A percentile compares a stretch with the other conserved stretches of the same genome.
phyloP scores from a whole-genome alignment of 2,888 invertebrate genomes.

The Caenorhabditis sulstoni region DNA sequence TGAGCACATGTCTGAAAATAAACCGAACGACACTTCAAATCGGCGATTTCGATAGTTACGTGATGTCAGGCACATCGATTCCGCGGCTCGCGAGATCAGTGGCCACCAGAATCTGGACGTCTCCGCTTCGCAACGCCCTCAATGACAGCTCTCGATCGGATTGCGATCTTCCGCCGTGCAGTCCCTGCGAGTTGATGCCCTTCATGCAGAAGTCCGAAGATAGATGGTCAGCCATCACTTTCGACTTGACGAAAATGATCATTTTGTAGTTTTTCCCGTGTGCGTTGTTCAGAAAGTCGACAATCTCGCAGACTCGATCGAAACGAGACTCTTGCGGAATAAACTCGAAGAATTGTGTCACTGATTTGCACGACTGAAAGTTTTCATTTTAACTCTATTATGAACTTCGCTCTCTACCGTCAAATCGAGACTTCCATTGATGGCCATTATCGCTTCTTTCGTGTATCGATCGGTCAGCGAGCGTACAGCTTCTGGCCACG shows the following conservation, averaged over 20 bases:
- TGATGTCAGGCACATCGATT: slow-evolving; percentile 86
- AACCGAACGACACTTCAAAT: neutral
- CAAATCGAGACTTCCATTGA: slow-evolving; percentile 89
- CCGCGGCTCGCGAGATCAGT: slow-evolving; percentile 97
- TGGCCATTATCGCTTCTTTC: slow-evolving; percentile 91
- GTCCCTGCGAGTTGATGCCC: slow-evolving; percentile 87
- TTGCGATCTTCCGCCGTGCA: slow-evolving; percentile 93
- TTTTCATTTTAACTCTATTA: neutral
- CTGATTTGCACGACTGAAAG: slow-evolving; percentile 88
- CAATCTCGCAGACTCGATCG: slow-evolving; percentile 55
- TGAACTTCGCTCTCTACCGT: slow-evolving; percentile 82
- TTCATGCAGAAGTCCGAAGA: slow-evolving; percentile 87
- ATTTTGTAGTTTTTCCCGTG: slow-evolving; percentile 89
- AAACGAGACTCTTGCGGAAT: slow-evolving; percentile 83
- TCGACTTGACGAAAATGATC: slow-evolving; percentile 92
- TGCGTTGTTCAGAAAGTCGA: slow-evolving; percentile 83
- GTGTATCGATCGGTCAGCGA: slow-evolving; percentile 90
- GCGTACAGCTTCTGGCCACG: slow-evolving; percentile 93
- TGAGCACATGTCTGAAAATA: slow-evolving; percentile 88
- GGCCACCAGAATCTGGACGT: slow-evolving; percentile 90
- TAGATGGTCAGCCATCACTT: slow-evolving; percentile 88
- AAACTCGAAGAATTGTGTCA: slow-evolving; percentile 88
- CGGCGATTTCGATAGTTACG: slow-evolving; percentile 66
- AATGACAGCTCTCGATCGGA: slow-evolving; percentile 85
- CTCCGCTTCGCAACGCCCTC: slow-evolving; percentile 84